Base-by-base conservation (phyloP, 1,140 invertebrate species). In the Venturia canescens region DNA sequence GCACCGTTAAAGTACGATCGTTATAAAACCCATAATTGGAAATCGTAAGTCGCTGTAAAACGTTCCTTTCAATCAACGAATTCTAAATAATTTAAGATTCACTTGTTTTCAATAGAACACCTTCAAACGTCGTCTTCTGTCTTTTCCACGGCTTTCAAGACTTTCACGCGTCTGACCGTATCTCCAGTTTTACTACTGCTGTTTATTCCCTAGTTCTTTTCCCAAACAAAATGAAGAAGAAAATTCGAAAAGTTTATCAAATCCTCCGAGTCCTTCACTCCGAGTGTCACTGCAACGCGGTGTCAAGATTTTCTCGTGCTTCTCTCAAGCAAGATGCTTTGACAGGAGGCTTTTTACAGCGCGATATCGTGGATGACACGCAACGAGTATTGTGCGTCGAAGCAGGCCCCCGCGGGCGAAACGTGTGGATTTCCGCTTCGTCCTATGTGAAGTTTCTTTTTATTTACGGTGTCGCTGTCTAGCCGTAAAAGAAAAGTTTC, bases 361-460 rank as follows among this genome's bases (percentile, higher is more conserved):
- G 53, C 53, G 53, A 57, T 57, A 57, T 57, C 53, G 16, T 9
- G 29, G 67, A 34, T 70, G 11, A 16, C 31, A 27, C 34, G 26
- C 31, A 50, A 18, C 50, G 70, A 57, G 53, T 57, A n/a, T 6
- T 16, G 21, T 72, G 18, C 27, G 70, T 72, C 70, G 70, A 72
- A 48, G n/a, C n/a, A n/a, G 70, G 38, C n/a, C 6, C 70, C 31
- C 70, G 9, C n/a, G 21, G 70, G 70, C 44, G 27, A 48, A 21
- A 15, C 34, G 5, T 31, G 21, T 21, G 21, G 15, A 16, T 18
- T 11, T 11, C 70, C 21, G 21, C 70, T n/a, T 3, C 50, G 0
- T 72, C 21, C 38, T 72, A 50, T 72, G 50, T 72, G 70, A 72
- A 44, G 70, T 72, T 72, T 72, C 70, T 72, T 72, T 72, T 72